Conservation (phyloP, 2,888 invertebrate genomes). For the Anthrax anthrax region DNA sequence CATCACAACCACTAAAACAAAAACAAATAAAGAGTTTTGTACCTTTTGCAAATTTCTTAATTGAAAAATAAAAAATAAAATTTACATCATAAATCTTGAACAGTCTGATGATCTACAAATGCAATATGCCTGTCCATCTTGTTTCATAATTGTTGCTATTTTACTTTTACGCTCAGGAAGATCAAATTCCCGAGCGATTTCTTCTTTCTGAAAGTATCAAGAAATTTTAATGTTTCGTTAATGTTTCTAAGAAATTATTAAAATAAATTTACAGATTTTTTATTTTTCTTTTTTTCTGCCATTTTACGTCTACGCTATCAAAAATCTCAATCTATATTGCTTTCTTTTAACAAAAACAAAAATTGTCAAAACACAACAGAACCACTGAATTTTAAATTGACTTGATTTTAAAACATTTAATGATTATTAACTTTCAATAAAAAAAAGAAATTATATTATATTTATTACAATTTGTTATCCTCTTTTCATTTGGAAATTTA, state of each 20-base stretch:
- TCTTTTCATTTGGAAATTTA: too few relatives aligned
- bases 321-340: too few relatives aligned
- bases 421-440: too few relatives aligned
- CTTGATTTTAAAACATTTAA: too few relatives aligned
- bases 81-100: slow-evolving; percentile 89
- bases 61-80: background rate
- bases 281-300: slow-evolving; percentile 27
- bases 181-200: slow-evolving; percentile 79
- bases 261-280: slow-evolving; percentile 24
- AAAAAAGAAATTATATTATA: too few relatives aligned
- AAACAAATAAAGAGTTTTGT: slow-evolving; percentile 1
- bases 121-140: slow-evolving; percentile 87
- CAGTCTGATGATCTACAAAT: slow-evolving; percentile 89
- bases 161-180: slow-evolving; percentile 81
- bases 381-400: too few relatives aligned
- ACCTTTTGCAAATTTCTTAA: background rate
- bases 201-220: slow-evolving; percentile 46
- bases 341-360: too few relatives aligned
- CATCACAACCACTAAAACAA: slow-evolving; percentile 69
- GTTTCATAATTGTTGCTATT: slow-evolving; percentile 72
- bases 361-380: too few relatives aligned
- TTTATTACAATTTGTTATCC: too few relatives aligned
- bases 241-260: background rate
- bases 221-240: background rate
- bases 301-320: slow-evolving; percentile 19